Conservation (phyloP, 2,797 vertebrate genomes). For the Spizella passerina region DNA sequence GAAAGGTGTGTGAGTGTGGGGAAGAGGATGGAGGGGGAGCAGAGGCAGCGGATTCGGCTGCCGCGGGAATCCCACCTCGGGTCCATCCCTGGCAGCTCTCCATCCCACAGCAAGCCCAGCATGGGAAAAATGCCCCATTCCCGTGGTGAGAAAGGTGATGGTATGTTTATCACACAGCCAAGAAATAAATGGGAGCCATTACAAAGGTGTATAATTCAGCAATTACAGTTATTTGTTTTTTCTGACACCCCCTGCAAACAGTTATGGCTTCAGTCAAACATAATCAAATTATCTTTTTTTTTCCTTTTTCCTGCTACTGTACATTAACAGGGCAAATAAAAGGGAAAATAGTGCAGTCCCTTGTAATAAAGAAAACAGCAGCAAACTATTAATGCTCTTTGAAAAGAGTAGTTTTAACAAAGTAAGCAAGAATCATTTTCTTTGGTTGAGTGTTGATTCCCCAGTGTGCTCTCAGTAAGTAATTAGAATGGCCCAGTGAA, state of each 20-base stretch:
- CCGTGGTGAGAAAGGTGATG: constrained; percentile 14
- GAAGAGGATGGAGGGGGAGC: neutral
- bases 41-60: rapidly evolving
- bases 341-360: constrained; percentile 39
- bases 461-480: constrained; percentile 84
- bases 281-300: constrained; percentile 57
- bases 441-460: constrained; percentile 82
- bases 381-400: constrained; percentile 77
- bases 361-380: constrained; percentile 69
- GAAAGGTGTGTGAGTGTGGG: neutral
- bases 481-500: constrained; percentile 88
- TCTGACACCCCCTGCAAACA: constrained; percentile 56
- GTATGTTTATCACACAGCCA: neutral
- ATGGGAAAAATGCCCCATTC: neutral
- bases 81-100: neutral
- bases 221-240: constrained; percentile 67
- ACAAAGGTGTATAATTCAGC: constrained; percentile 56
- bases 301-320: neutral
- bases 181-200: constrained; percentile 59
- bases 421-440: constrained; percentile 81
- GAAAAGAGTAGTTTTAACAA: constrained; percentile 81
- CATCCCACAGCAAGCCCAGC: neutral
- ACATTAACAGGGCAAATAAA: constrained; percentile 60
- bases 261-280: constrained; percentile 52
- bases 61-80: rapidly evolving